Percentiles rank a stretch among this genome's conserved stretches.
Conservation (phyloP, 2,113 vertebrate species). For the Pogona vitticeps region DNA sequence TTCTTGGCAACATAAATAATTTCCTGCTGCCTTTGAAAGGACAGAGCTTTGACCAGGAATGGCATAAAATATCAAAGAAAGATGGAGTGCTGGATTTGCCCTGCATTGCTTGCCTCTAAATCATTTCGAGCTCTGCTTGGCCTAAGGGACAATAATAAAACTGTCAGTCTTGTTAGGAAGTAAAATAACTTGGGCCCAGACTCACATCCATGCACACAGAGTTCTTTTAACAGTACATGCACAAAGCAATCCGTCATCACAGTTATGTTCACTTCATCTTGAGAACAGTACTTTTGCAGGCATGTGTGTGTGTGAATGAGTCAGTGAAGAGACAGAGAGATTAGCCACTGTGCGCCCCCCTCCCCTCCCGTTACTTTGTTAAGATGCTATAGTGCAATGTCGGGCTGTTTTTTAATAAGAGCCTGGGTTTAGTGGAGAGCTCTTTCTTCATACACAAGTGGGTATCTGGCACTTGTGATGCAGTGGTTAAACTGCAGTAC, state of each 20-base stretch:
- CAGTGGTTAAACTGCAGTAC: too few species aligned
- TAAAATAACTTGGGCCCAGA: neutral
- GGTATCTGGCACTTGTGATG: too few species aligned
- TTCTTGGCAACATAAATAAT: neutral
- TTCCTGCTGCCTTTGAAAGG: neutral
- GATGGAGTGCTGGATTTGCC: neutral
- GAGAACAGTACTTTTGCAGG: too few species aligned
- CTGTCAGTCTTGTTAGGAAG: neutral
- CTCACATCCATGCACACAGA: neutral
- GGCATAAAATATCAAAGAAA: conserved; percentile 1
- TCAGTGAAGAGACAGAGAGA: too few species aligned
- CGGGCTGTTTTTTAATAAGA: neutral
- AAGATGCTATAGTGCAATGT: neutral
- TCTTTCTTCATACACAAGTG: too few species aligned
- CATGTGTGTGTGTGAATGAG: too few species aligned
- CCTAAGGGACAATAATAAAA: neutral
- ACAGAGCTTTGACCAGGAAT: neutral
- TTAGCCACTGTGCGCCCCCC: too few species aligned
- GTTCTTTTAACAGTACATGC: neutral
- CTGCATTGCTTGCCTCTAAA: neutral
- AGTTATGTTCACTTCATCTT: too few species aligned
- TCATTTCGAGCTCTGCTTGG: neutral
- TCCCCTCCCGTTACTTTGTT: neutral
- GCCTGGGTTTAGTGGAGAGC: neutral
- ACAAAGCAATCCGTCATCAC: neutral